These are phyloP conservation scores for Boloria selene DNA, from an alignment of 2,888 invertebrate genomes.

Conservation along the genomic window DNA sequence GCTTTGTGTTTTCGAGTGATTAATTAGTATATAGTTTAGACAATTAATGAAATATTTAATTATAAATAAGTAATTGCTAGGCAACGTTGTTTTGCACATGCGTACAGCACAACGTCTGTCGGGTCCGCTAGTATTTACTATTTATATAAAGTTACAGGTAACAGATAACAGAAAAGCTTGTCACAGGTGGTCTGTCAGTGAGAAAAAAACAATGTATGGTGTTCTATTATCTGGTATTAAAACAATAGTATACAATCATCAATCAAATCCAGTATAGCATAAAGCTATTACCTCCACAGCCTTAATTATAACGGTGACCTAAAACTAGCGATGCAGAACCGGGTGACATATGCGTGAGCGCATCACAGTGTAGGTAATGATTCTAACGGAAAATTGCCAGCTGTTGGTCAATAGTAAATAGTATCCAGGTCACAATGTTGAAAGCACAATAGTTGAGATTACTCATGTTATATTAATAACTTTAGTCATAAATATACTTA, in stretches of 20 bases:
- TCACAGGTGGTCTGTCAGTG: no score
- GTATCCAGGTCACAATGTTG: slow-evolving; percentile 41
- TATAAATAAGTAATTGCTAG: no score
- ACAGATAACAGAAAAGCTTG: no score
- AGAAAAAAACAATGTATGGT: not conserved
- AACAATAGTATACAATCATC: slow-evolving; percentile 10
- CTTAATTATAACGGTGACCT: slow-evolving; percentile 41
- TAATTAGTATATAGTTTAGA: no score
- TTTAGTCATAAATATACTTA: not conserved
- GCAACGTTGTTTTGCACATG: no score
- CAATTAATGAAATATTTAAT: no score
- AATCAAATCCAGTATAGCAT: slow-evolving; percentile 12
- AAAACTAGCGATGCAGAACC: slow-evolving; percentile 53
- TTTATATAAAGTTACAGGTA: no score
- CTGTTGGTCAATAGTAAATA: slow-evolving; percentile 38
- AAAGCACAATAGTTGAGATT: slow-evolving; percentile 14
- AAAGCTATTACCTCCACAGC: slow-evolving; percentile 24
- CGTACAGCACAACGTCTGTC: no score
- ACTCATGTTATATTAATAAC: not conserved
- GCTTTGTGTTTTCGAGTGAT: no score
- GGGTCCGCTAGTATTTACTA: no score
- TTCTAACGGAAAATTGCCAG: slow-evolving; percentile 54
- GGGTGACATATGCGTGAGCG: slow-evolving; percentile 59
- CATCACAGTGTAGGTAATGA: slow-evolving; percentile 46
- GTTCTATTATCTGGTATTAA: not conserved